Percentiles rank a stretch among this genome's conserved stretches.
These are phyloP conservation scores for Laterallus jamaicensis DNA, from an alignment of 2,113 vertebrate genomes.

Conservation along the genomic window DNA sequence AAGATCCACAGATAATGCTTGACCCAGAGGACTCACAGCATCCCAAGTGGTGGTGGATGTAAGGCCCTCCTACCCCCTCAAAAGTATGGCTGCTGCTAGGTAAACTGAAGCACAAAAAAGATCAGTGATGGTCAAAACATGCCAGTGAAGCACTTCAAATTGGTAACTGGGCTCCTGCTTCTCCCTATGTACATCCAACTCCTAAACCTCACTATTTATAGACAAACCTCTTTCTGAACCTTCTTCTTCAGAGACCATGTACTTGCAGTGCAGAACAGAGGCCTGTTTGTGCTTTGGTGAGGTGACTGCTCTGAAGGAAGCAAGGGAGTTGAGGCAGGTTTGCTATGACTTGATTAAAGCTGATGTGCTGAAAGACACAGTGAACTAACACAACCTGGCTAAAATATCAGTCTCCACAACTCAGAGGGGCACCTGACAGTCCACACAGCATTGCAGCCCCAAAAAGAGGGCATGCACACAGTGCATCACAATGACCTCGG, in stretches of 20 bases:
- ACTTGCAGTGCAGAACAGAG: background rate
- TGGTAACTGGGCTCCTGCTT: background rate
- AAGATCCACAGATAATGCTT: background rate
- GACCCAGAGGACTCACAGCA: background rate
- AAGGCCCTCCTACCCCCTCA: background rate
- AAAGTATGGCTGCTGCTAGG: accelerated
- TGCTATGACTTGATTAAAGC: background rate
- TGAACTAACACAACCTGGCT: background rate
- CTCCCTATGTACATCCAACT: background rate
- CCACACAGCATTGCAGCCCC: background rate
- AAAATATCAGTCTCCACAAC: background rate
- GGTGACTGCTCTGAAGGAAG: background rate
- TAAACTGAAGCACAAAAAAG: background rate
- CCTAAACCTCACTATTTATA: background rate
- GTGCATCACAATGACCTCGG: background rate
- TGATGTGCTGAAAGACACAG: background rate
- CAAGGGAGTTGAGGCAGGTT: background rate
- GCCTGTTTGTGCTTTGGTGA: background rate
- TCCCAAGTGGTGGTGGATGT: accelerated
- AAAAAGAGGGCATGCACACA: accelerated
- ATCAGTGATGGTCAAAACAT: background rate
- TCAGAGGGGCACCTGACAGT: background rate
- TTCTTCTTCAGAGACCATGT: accelerated
- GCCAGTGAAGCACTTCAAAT: background rate
- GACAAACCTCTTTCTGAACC: background rate